phyloP scores from a whole-genome alignment of 2,888 invertebrate species.

The Amphiduros pacificus region DNA sequence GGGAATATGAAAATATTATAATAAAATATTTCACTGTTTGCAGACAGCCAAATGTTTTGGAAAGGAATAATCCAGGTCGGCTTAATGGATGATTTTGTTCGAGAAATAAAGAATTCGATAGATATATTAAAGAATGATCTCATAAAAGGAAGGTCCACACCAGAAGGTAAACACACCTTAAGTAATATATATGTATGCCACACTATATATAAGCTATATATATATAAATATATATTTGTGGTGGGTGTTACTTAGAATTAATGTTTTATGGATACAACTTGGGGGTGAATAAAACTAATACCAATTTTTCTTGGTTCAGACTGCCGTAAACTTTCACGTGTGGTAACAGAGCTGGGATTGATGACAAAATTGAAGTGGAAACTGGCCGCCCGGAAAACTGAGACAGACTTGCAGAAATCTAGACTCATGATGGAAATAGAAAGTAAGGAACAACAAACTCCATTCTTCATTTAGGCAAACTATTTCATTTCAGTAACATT shows the following conservation, averaged over 20 bases:
- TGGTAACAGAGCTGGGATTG: constrained; percentile 41
- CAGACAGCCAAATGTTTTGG: constrained; percentile 47
- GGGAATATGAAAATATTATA: not conserved
- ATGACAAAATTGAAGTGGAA: constrained; percentile 38
- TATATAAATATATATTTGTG: too few species aligned
- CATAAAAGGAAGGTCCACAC: not conserved
- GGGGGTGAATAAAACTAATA: too few species aligned
- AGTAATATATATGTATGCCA: too few species aligned
- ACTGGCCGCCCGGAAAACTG: constrained; percentile 24
- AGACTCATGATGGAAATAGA: not conserved
- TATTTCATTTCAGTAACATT: too few species aligned
- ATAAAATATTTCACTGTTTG: not conserved
- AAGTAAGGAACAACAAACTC: too few species aligned
- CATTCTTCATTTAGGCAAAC: too few species aligned
- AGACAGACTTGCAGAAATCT: not conserved
- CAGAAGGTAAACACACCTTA: constrained; percentile 4
- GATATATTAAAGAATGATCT: constrained; percentile 6
- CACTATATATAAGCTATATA: too few species aligned
- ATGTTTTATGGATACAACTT: too few species aligned
- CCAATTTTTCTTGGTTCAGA: too few species aligned
- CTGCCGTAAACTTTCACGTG: constrained; percentile 35
- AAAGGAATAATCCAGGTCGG: constrained; percentile 44
- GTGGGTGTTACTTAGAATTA: too few species aligned
- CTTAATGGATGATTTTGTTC: constrained; percentile 44
- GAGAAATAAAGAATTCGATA: constrained; percentile 39